phyloP scores from a whole-genome alignment of 2,113 vertebrate genomes.

The Sminthopsis crassicaudata region DNA sequence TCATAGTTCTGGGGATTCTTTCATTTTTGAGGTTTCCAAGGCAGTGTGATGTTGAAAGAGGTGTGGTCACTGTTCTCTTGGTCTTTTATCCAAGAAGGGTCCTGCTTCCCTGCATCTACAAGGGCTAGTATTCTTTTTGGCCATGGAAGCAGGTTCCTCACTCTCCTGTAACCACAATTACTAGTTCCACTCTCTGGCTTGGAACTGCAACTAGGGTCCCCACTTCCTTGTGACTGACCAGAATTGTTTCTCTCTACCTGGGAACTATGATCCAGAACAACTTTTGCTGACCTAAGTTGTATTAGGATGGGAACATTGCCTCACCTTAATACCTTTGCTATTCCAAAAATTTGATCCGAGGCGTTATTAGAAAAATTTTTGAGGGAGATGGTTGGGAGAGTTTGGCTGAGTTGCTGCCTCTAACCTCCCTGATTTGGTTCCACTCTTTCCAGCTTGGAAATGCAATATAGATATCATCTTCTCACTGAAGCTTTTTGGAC shows the following conservation, averaged over 20 bases:
- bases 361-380: background rate
- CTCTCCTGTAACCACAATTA: background rate
- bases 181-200: background rate
- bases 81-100: background rate
- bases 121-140: background rate
- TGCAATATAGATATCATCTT: background rate
- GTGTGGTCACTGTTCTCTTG: background rate
- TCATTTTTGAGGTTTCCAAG: background rate
- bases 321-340: background rate
- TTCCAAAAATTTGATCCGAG: background rate
- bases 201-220: background rate
- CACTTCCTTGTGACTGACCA: background rate
- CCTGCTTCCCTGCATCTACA: background rate
- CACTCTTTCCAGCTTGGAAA: background rate
- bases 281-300: background rate
- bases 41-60: background rate
- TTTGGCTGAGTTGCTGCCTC: background rate
- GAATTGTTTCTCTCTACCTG: background rate
- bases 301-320: background rate
- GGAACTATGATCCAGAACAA: background rate
- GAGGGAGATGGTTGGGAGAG: background rate
- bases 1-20: background rate
- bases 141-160: background rate
- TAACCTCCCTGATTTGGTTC: background rate
- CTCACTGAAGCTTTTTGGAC: background rate